Base-by-base conservation (phyloP, 2,797 vertebrate genomes). In the Hafferia zeledoni region DNA sequence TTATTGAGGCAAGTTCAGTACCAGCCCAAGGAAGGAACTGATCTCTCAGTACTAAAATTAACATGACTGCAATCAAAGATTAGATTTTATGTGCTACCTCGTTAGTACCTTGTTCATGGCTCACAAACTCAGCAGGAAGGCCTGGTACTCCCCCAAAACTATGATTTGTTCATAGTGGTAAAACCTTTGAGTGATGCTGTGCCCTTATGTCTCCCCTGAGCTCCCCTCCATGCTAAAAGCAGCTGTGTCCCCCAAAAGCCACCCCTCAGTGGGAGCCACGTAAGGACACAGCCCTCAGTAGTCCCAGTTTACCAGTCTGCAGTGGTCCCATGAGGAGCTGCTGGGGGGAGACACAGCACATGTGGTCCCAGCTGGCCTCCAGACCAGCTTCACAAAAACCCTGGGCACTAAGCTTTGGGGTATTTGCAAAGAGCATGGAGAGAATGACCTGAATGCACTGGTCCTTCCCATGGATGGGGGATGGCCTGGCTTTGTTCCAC, bases 71-170 rank as follows among this genome's bases (percentile, higher is more conserved):
- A 89, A 95, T 63, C 17, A n/a, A 88, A 44, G 25, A 69, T 46
- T 25, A 81, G 13, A 50, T 88, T 81, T 64, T 75, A 76, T 41
- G n/a, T 77, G 24, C 47, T 41, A 47, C 35, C 30, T 53, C 1
- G 0, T 28, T 39, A 88, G 74, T 84, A 88, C 83, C 77, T 79
- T 3, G 2, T 77, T 74, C 43, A 6, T 59, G 81, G 93, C 93
- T 96, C 92, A 89, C 74, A 76, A 77, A 64, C 67, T 90, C 92
- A 93, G 92, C 95, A 96, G 90, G 85, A 93, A 93, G 61, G 53
- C 35, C 79, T 7, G 9, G 49, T 12, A 90, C 3, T 18, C 41
- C 49, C 3, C 1, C 46, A 46, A 46, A 85, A 37, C 39, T 55
- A 64, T 1, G 0, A 53, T 35, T 43, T 18, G 2, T 56, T 67